These are phyloP conservation scores for Globia sparganii DNA, from an alignment of 2,888 invertebrate species.

Conservation along the genomic window DNA sequence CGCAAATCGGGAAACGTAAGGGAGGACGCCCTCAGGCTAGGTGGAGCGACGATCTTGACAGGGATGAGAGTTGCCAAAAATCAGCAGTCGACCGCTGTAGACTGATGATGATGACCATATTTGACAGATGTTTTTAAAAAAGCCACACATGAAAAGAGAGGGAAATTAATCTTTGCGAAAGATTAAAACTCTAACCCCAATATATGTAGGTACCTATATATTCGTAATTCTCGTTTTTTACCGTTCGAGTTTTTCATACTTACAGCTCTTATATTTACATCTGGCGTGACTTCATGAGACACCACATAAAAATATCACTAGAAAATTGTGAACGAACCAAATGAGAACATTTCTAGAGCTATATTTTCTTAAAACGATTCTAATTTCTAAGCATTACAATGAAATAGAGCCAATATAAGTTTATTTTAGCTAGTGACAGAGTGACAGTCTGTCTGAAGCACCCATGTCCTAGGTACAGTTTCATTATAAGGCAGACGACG, in stretches of 20 bases:
- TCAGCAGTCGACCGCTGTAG: background rate
- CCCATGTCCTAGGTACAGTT: slow-evolving; percentile 63
- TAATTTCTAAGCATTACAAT: slow-evolving; percentile 53
- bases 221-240: background rate
- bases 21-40: background rate
- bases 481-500: slow-evolving; percentile 66
- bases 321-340: slow-evolving; percentile 10
- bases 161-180: background rate
- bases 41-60: background rate
- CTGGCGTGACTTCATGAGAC: background rate
- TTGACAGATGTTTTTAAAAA: background rate
- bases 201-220: too few species aligned
- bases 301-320: slow-evolving; percentile 7
- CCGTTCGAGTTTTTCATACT: background rate
- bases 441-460: slow-evolving; percentile 61
- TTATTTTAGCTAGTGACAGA: slow-evolving; percentile 61
- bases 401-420: slow-evolving; percentile 55
- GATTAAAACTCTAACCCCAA: background rate
- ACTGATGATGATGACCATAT: too few species aligned
- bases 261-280: background rate
- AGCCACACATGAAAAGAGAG: background rate
- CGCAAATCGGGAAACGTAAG: too few species aligned
- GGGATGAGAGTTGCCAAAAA: background rate
- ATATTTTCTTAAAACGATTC: slow-evolving; percentile 37
- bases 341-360: slow-evolving; percentile 33